These are phyloP conservation scores for Dufourea novaeangliae DNA, from an alignment of 1,140 invertebrate genomes.

Conservation along the genomic window DNA sequence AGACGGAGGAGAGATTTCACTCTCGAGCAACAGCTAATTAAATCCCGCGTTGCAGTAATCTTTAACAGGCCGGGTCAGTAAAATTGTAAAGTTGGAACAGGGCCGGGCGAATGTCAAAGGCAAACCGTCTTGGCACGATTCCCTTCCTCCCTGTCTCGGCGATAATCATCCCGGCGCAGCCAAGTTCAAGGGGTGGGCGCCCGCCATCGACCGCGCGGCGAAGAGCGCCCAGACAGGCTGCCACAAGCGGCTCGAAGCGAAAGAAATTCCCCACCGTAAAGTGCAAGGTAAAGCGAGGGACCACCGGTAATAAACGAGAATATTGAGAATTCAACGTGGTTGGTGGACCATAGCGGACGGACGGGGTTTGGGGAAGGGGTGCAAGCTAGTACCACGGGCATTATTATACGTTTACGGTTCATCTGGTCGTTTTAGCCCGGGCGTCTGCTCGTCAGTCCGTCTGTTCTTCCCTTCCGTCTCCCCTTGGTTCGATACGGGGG, in stretches of 20 bases:
- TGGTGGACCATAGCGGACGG: not conserved
- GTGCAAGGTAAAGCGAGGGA: slow-evolving; percentile 30
- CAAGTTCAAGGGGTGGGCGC: slow-evolving; percentile 13
- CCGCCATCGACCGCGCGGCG: not conserved
- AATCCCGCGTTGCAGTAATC: not conserved
- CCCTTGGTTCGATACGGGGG: slow-evolving; percentile 14
- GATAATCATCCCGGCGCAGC: slow-evolving; percentile 9
- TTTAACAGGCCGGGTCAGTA: not conserved
- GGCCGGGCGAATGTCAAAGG: slow-evolving; percentile 18
- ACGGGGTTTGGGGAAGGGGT: not conserved
- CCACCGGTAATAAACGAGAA: slow-evolving; percentile 49
- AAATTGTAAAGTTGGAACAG: slow-evolving; percentile 4
- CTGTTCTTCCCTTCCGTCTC: not conserved
- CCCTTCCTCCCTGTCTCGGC: not conserved
- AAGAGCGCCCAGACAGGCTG: not conserved
- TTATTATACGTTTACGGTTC: slow-evolving; percentile 53
- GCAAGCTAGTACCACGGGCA: not conserved
- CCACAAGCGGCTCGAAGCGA: not conserved
- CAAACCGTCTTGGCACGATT: slow-evolving; percentile 13
- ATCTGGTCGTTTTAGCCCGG: slow-evolving; percentile 43
- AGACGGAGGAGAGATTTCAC: not conserved
- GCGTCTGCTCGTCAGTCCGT: not conserved
- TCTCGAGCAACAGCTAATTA: slow-evolving; percentile 10
- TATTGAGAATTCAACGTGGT: slow-evolving; percentile 46
- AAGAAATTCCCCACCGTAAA: slow-evolving; percentile 20